phyloP scores from a whole-genome alignment of 2,797 vertebrate genomes.

The Sebastes taczanowskii region DNA sequence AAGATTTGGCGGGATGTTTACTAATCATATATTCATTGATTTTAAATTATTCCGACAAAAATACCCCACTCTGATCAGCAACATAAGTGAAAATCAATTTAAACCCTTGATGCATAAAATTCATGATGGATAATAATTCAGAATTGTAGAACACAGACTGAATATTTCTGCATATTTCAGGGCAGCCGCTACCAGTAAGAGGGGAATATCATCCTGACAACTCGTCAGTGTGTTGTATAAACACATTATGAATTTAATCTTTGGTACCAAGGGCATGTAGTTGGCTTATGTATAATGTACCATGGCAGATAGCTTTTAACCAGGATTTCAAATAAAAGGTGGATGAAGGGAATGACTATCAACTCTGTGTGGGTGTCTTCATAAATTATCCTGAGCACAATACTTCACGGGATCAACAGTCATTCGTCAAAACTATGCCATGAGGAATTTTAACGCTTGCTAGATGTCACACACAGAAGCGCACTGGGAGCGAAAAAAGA shows the following conservation, averaged over 20 bases:
- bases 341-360: constrained; percentile 79
- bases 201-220: constrained; percentile 73
- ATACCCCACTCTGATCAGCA: constrained; percentile 60
- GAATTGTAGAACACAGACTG: constrained; percentile 58
- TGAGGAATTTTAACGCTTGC: constrained; percentile 69
- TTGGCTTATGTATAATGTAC: constrained; percentile 79
- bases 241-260: constrained; percentile 77
- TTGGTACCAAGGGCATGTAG: constrained; percentile 73
- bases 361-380: constrained; percentile 83
- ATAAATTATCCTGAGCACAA: constrained; percentile 81
- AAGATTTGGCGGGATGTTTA: constrained; percentile 49
- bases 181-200: constrained; percentile 44
- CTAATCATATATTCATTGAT: constrained; percentile 73
- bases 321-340: constrained; percentile 81
- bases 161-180: constrained; percentile 73
- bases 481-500: constrained; percentile 38
- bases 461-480: constrained; percentile 54
- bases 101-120: constrained; percentile 64
- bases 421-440: constrained; percentile 78
- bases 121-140: constrained; percentile 63
- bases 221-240: constrained; percentile 70
- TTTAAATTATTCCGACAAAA: constrained; percentile 61
- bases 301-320: constrained; percentile 79
- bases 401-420: constrained; percentile 78
- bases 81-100: constrained; percentile 66